phyloP scores from a whole-genome alignment of 2,888 invertebrate genomes.

The Himalopsyche anomala region DNA sequence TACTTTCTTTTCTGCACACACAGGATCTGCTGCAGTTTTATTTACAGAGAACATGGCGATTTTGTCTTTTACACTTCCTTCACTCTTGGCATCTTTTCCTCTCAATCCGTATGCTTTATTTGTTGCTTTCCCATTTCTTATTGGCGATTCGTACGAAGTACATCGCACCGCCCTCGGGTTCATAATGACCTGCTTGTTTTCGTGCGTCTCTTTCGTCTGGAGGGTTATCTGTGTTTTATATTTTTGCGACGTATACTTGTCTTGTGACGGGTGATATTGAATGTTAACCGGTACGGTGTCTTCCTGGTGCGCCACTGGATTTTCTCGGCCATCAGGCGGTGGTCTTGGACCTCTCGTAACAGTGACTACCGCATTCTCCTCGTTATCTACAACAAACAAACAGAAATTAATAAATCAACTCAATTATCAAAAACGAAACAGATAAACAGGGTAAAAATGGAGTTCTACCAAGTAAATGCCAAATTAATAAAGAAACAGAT shows the following conservation, averaged over 20 bases:
- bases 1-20: conserved; percentile 39
- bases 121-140: conserved; percentile 67
- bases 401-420: neutral
- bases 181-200: conserved; percentile 46
- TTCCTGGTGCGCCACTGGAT: conserved; percentile 83
- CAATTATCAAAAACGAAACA: too few species aligned
- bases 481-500: too few species aligned
- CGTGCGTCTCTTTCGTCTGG: conserved; percentile 46
- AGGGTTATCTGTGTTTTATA: conserved; percentile 71
- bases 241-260: conserved; percentile 62
- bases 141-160: conserved; percentile 55
- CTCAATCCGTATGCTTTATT: conserved; percentile 71
- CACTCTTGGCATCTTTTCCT: conserved; percentile 87
- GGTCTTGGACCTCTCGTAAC: conserved; percentile 82
- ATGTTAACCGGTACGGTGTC: conserved; percentile 67
- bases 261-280: conserved; percentile 36
- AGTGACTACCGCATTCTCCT: conserved; percentile 74
- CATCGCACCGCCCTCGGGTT: conserved; percentile 41
- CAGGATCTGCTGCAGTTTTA: conserved; percentile 70
- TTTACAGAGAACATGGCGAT: conserved; percentile 90
- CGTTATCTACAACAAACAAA: conserved; percentile 65
- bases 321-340: conserved; percentile 90
- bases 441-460: too few species aligned
- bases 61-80: conserved; percentile 89
- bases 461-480: too few species aligned